These are phyloP conservation scores for Drosophila repletoides DNA, from an alignment of 1,140 invertebrate genomes.

Conservation along the genomic window DNA sequence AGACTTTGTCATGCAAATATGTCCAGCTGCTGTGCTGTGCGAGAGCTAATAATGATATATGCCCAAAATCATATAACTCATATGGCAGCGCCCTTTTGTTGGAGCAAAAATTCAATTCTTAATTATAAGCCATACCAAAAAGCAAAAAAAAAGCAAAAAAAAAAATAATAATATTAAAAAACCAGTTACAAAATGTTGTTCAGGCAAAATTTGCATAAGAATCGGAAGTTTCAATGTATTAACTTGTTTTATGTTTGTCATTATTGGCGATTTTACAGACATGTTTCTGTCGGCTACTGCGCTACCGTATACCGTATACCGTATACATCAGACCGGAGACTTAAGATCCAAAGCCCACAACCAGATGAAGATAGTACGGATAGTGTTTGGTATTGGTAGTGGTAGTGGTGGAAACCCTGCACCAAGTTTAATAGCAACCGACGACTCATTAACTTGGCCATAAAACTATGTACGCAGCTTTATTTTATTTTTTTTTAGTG, in stretches of 20 bases:
- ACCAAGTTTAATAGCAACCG: constrained; percentile 39
- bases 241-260: constrained; percentile 81
- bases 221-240: constrained; percentile 67
- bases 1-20: constrained; percentile 65
- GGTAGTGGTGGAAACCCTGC: neutral
- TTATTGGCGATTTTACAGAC: constrained; percentile 78
- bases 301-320: constrained; percentile 55
- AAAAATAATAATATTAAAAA: too few relatives aligned
- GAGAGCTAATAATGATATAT: constrained; percentile 64
- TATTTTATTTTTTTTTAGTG: too few relatives aligned
- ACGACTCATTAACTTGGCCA: constrained; percentile 64
- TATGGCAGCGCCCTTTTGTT: constrained; percentile 47
- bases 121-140: constrained; percentile 64
- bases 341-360: constrained; percentile 32
- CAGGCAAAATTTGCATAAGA: constrained; percentile 68
- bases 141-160: neutral
- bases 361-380: constrained; percentile 17
- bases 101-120: constrained; percentile 43
- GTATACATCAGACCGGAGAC: neutral
- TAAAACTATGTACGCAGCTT: constrained; percentile 63
- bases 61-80: constrained; percentile 60
- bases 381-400: neutral
- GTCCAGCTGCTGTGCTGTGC: constrained; percentile 47
- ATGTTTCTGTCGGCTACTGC: constrained; percentile 37
- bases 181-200: constrained; percentile 68